These are phyloP conservation scores for Ifrita kowaldi DNA, from an alignment of 2,113 vertebrate genomes.

Conservation along the genomic window DNA sequence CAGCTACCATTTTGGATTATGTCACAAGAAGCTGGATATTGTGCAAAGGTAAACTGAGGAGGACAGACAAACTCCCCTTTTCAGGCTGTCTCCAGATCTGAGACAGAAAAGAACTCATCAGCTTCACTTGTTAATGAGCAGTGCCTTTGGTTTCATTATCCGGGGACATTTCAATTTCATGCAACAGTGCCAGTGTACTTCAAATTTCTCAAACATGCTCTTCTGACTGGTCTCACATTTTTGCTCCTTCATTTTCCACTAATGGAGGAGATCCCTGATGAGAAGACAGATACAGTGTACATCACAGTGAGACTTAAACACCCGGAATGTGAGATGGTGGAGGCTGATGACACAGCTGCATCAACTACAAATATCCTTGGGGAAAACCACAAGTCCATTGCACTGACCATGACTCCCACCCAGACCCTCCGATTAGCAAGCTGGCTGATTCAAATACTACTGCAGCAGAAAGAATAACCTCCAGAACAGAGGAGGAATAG, in stretches of 20 bases:
- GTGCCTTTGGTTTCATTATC: background rate
- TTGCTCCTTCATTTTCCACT: background rate
- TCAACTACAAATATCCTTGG: background rate
- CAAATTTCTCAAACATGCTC: background rate
- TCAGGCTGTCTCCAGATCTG: background rate
- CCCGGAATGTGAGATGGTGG: accelerated
- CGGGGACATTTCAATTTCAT: background rate
- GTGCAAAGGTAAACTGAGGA: background rate
- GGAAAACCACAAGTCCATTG: background rate
- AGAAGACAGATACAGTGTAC: background rate
- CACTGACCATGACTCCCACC: background rate
- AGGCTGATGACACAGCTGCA: background rate
- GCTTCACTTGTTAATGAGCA: background rate
- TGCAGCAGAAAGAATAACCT: background rate
- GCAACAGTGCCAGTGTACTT: background rate
- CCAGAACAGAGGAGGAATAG: background rate
- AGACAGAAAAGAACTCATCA: background rate
- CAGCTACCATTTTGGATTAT: background rate
- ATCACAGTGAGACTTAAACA: background rate
- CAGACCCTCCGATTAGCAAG: background rate
- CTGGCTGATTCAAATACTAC: background rate
- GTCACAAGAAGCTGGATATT: background rate
- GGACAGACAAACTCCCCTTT: background rate
- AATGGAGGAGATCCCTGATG: background rate
- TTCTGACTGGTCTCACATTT: background rate